phyloP scores from a whole-genome alignment of 1,140 invertebrate genomes.

The Adelges cooleyi region DNA sequence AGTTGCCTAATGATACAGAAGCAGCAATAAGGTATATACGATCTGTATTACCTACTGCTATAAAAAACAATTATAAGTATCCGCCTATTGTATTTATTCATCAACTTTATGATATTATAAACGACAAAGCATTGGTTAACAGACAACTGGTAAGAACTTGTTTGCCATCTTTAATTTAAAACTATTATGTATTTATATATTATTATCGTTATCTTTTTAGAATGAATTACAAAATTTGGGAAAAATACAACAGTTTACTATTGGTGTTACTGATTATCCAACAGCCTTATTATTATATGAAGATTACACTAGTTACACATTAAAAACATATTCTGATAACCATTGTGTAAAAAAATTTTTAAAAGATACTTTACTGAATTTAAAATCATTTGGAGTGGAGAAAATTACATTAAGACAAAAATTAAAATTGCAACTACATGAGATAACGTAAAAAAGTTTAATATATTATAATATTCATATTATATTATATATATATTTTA shows the following conservation, averaged over 20 bases:
- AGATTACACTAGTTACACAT: neutral
- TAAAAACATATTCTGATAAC: constrained; percentile 1
- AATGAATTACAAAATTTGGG: constrained; percentile 11
- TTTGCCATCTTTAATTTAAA: neutral
- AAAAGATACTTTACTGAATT: neutral
- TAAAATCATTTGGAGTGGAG: constrained; percentile 17
- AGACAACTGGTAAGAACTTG: constrained; percentile 11
- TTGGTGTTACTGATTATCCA: constrained; percentile 2
- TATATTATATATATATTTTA: too few species aligned
- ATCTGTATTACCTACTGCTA: neutral
- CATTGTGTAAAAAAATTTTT: neutral
- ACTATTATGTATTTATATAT: too few species aligned
- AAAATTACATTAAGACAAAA: neutral
- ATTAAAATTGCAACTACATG: constrained; percentile 15
- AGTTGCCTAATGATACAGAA: constrained; percentile 28
- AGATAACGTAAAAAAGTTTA: constrained; percentile 23
- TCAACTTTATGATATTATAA: constrained; percentile 23
- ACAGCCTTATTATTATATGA: constrained; percentile 14
- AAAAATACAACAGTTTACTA: constrained; percentile 23
- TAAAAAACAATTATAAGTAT: neutral
- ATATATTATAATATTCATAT: too few species aligned
- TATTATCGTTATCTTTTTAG: neutral
- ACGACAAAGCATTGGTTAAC: constrained; percentile 20
- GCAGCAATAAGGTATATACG: constrained; percentile 20
- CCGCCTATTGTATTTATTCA: constrained; percentile 22